These are phyloP conservation scores for Virgularia gustaviana DNA, from an alignment of 92 coral and sea anemone species.

Conservation along the genomic window DNA sequence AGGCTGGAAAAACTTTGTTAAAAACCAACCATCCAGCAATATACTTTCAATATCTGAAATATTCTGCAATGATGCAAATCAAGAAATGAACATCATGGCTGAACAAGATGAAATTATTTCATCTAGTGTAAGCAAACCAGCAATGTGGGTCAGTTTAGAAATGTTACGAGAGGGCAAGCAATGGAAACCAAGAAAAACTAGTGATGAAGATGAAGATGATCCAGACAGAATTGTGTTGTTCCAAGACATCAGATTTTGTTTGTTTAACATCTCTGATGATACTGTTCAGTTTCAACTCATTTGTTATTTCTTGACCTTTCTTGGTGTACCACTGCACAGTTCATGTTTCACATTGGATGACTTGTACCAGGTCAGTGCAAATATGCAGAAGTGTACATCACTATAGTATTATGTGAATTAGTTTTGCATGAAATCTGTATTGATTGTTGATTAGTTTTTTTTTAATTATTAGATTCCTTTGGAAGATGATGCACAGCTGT, in stretches of 20 bases:
- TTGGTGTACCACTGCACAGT: no score
- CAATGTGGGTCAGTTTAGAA: constrained; percentile 79
- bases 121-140: constrained; percentile 53
- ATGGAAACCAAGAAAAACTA: constrained; percentile 75
- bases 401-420: no score
- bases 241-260: constrained; percentile 70
- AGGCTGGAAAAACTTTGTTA: constrained; percentile 59
- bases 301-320: constrained; percentile 59
- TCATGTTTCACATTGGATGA: no score
- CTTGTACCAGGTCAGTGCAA: no score
- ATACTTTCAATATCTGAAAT: constrained; percentile 1
- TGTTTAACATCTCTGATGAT: constrained; percentile 60
- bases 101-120: constrained; percentile 46
- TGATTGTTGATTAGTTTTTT: no score
- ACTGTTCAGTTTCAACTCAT: constrained; percentile 64
- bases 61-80: neutral
- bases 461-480: no score
- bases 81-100: neutral
- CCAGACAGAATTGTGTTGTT: constrained; percentile 93
- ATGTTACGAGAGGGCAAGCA: constrained; percentile 60
- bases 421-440: no score
- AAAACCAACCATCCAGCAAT: neutral
- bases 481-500: constrained; percentile 14
- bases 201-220: constrained; percentile 83
- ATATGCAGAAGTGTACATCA: no score